Conservation (phyloP, 1,140 invertebrate species). For the Drosophila chauvacae region DNA sequence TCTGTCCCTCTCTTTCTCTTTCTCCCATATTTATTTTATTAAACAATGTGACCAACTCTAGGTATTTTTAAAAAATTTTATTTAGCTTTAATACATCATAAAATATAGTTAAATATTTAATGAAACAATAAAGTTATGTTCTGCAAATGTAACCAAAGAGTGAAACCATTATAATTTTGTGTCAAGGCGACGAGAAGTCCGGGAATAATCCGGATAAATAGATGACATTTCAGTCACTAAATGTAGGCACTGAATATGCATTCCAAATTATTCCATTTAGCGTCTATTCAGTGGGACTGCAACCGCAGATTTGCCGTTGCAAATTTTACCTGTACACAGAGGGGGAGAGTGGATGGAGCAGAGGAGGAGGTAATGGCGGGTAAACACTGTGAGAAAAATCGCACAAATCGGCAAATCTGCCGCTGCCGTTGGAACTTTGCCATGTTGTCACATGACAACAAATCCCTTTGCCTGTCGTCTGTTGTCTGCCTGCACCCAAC, state of each 20-base stretch:
- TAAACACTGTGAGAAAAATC: slow-evolving; percentile 29
- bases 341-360: neutral
- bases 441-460: slow-evolving; percentile 46
- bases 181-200: neutral
- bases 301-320: slow-evolving; percentile 15
- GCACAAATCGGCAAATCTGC: slow-evolving; percentile 7
- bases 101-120: neutral
- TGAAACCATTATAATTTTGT: neutral
- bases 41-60: neutral
- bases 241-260: slow-evolving; percentile 13
- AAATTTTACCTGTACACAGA: slow-evolving; percentile 10
- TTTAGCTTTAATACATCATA: neutral
- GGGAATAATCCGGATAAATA: slow-evolving; percentile 1
- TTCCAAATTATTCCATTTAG: slow-evolving; percentile 1
- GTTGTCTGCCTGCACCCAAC: neutral
- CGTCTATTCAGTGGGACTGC: slow-evolving; percentile 1
- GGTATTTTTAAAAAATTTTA: neutral
- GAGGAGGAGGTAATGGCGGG: slow-evolving; percentile 11
- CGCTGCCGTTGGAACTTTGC: slow-evolving; percentile 29
- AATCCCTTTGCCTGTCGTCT: slow-evolving; percentile 32
- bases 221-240: slow-evolving; percentile 11
- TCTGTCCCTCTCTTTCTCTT: no score
- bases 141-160: neutral
- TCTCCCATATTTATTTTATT: no score
- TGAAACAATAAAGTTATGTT: neutral